Base-by-base conservation (phyloP, 2,888 invertebrate species). In the Tetramorium bicarinatum region DNA sequence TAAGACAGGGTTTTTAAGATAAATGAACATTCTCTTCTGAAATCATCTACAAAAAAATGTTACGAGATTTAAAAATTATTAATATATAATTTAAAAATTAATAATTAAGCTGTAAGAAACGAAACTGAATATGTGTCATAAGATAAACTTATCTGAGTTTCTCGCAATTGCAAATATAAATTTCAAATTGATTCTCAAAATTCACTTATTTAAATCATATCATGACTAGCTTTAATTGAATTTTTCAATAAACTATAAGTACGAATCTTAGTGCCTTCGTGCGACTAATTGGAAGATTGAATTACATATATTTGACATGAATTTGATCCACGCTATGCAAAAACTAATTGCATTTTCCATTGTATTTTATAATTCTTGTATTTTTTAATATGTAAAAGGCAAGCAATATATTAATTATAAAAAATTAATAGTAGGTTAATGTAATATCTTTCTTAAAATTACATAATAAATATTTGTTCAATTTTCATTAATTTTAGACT, bases 401-500 rank as follows among this genome's bases (percentile, higher is more conserved):
- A 56, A 25, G 7, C 21, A 56, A 72, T 59, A 15, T n/a, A n/a
- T n/a, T n/a, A n/a, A n/a, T n/a, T n/a, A n/a, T n/a, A n/a, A n/a
- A n/a, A n/a, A n/a, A n/a, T n/a, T n/a, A n/a, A n/a, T 59, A 34
- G 29, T 29, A 54, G 6, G 9, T 74, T 74, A 34, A 59, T 74
- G 8, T 13, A 56, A 41, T 56, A 11, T 6, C 1, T 18, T 29
- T n/a, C 21, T 13, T 44, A 59, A 44, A 44, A 59, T 34, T 52
- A 49, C 15, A 15, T 41, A 41, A 41, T 7, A 7, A 38, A 59
- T 34, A 7, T 34, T 47, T 62, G 4, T 34, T 21, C 21, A 49
- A 47, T 38, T 62, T 62, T 34, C 7, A 49, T 38, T 11, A n/a
- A 74, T 75, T 75, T 62, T 38, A 6, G 13, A 75, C 3, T 74